Base-by-base conservation (phyloP, 2,888 invertebrate genomes). In the Geophilus truncorum region DNA sequence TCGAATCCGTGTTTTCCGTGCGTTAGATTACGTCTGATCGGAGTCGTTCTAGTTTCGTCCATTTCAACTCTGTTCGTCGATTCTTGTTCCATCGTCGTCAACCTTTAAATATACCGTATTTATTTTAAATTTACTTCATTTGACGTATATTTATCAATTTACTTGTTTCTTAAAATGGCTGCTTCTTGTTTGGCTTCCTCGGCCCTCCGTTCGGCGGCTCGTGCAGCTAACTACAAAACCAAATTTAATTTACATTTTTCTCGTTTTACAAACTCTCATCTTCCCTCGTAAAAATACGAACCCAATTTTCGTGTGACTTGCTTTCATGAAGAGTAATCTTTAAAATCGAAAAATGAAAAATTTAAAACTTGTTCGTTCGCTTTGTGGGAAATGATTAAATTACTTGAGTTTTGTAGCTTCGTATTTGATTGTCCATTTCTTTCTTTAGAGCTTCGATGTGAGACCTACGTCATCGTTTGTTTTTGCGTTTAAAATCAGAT, bases 371-470 rank as follows among this genome's bases (percentile, higher is more conserved):
- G 9, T n/a, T n/a, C n/a, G n/a, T n/a, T n/a, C n/a, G n/a, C n/a
- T n/a, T n/a, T n/a, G n/a, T n/a, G n/a, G n/a, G n/a, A n/a, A n/a
- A n/a, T n/a, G n/a, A n/a, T n/a, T n/a, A n/a, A 23, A 81, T 82
- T 82, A 86, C 92, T 85, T 94, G 94, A 45, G 84, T 84, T 80
- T 86, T 86, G 81, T 85, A 87, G 82, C 87, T 87, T 82, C 91
- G 92, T 86, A 95, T 93, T 86, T 94, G 94, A 81, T 94, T 94
- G n/a, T 94, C 90, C 82, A 96, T 91, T 89, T 96, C 96, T 80
- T 93, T 91, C 81, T 93, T 93, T 82, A 96, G 86, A 80, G 91
- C 90, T 85, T 92, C 92, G 85, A 91, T 90, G 86, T 87, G 87
- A 23, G 83, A 83, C 83, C n/a, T n/a, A n/a, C n/a, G n/a, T n/a